Percentiles rank a stretch among this genome's conserved stretches.
phyloP scores from a whole-genome alignment of 1,140 invertebrate genomes.

The Orius insidiosus region DNA sequence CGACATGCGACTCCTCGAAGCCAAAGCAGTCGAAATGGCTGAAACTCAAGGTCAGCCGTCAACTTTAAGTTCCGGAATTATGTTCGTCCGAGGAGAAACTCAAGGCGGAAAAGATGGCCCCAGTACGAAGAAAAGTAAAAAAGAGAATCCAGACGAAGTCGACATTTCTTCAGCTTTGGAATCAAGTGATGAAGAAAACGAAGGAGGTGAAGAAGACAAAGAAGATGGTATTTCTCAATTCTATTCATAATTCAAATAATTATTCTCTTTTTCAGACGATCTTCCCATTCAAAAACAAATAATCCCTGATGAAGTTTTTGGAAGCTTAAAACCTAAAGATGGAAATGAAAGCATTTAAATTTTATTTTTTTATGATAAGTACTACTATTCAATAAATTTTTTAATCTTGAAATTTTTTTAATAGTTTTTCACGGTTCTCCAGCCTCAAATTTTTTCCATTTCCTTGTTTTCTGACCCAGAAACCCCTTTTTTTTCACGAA shows the following conservation, averaged over 20 bases:
- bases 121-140: conserved; percentile 31
- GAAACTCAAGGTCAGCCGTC: conserved; percentile 5
- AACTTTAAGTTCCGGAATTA: conserved; percentile 21
- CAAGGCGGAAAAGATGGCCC: conserved; percentile 44
- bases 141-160: conserved; percentile 88
- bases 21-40: conserved; percentile 45
- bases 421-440: no score
- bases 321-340: conserved; percentile 35
- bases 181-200: conserved; percentile 49
- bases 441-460: no score
- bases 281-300: conserved; percentile 56
- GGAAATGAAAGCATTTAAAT: no score
- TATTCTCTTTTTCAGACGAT: conserved; percentile 13
- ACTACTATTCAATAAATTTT: no score
- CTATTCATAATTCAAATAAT: neutral
- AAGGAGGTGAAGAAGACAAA: conserved; percentile 35
- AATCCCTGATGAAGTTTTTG: conserved; percentile 74
- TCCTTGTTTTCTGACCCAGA: no score
- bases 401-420: no score
- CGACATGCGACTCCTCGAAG: conserved; percentile 76
- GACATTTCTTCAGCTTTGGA: conserved; percentile 66
- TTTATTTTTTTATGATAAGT: no score
- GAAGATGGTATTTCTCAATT: conserved; percentile 15
- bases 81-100: conserved; percentile 74
- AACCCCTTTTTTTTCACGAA: no score